These are phyloP conservation scores for Stylophora pistillata DNA, from an alignment of 64 coral and sea anemone genomes.

Conservation along the genomic window DNA sequence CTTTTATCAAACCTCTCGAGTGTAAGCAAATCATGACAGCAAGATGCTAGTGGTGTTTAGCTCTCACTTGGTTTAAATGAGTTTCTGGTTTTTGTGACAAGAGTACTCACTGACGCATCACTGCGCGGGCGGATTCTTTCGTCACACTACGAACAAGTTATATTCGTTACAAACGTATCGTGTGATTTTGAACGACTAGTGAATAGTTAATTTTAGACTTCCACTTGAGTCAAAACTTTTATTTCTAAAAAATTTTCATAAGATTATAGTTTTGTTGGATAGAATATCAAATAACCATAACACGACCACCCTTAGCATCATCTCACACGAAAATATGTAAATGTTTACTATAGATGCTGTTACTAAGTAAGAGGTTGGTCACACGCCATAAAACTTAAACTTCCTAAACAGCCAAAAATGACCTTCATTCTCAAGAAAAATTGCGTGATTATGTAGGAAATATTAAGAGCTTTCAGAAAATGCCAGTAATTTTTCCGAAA, in stretches of 20 bases:
- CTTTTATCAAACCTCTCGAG: neutral
- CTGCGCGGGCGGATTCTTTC: conserved; percentile 21
- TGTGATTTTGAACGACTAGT: conserved; percentile 19
- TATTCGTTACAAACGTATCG: neutral
- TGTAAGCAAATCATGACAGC: neutral
- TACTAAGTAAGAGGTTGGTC: neutral
- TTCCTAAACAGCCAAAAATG: neutral
- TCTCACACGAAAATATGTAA: conserved; percentile 33
- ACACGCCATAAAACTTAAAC: neutral
- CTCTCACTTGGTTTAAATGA: neutral
- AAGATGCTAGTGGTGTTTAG: neutral
- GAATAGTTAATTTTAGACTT: neutral
- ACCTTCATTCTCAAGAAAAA: neutral
- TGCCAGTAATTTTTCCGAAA: neutral
- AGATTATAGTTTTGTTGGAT: neutral
- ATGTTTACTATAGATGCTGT: conserved; percentile 40
- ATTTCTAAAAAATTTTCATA: neutral
- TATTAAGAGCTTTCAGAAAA: neutral
- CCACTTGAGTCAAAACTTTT: neutral
- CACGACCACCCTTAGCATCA: neutral
- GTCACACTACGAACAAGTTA: neutral
- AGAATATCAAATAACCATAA: neutral
- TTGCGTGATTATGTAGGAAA: neutral
- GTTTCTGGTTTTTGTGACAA: neutral
- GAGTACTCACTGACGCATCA: neutral